These are phyloP conservation scores for Crotalus viridis DNA, from an alignment of 2,113 vertebrate genomes.

Conservation along the genomic window DNA sequence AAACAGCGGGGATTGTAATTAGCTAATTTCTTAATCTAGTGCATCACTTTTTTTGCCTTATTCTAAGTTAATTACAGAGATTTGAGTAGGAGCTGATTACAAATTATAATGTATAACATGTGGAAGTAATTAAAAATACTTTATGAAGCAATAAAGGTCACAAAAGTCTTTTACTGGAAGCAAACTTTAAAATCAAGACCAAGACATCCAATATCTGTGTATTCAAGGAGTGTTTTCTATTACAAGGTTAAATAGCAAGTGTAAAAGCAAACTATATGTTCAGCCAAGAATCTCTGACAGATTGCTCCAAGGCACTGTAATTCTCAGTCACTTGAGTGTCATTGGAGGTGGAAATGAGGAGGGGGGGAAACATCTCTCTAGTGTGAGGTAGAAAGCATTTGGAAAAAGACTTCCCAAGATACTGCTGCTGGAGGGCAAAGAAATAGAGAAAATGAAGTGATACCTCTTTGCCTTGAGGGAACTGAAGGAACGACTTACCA, in stretches of 20 bases:
- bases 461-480: conserved; percentile 46
- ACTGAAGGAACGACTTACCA: conserved; percentile 41
- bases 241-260: conserved; percentile 36
- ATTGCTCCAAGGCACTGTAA: conserved; percentile 22
- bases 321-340: conserved; percentile 37
- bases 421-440: conserved; percentile 46
- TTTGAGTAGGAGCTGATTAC: not conserved
- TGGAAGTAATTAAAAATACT: not conserved
- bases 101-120: not conserved
- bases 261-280: conserved; percentile 35
- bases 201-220: not conserved
- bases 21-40: not conserved
- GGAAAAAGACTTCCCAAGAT: conserved; percentile 30
- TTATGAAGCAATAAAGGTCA: not conserved
- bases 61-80: not conserved
- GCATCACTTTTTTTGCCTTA: not conserved
- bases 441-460: conserved; percentile 41
- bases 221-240: conserved; percentile 21
- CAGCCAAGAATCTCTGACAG: conserved; percentile 41
- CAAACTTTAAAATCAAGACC: not conserved
- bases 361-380: conserved; percentile 23
- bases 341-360: conserved; percentile 38
- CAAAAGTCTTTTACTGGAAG: not conserved
- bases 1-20: not conserved
- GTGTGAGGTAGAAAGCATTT: conserved; percentile 29